Conservation (phyloP, 2,113 vertebrate genomes). For the Callionymus lyra region DNA sequence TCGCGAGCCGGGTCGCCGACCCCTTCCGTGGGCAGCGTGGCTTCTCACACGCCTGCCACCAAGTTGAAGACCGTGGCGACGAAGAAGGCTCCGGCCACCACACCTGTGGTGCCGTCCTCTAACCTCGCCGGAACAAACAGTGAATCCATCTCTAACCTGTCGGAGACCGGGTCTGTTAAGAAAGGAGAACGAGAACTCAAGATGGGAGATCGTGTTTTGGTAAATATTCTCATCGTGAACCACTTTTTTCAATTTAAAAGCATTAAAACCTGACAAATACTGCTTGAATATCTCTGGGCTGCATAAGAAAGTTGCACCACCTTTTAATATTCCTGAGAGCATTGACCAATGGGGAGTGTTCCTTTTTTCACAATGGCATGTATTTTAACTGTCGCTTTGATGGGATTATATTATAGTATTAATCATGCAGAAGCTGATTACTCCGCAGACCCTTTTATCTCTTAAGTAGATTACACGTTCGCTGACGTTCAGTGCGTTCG, state of each 20-base stretch:
- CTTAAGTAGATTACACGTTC: slow-evolving; percentile 14
- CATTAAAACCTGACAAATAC: too few species aligned
- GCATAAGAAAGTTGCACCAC: slow-evolving; percentile 16
- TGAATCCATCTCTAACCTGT: slow-evolving; percentile 91
- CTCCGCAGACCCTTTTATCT: slow-evolving; percentile 16
- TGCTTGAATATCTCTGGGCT: too few species aligned
- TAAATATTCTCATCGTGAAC: slow-evolving; percentile 50
- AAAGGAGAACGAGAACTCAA: slow-evolving; percentile 94
- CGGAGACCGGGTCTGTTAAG: slow-evolving; percentile 87
- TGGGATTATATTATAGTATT: slow-evolving; percentile 32
- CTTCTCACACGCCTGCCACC: slow-evolving; percentile 36
- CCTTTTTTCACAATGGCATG: slow-evolving; percentile 1
- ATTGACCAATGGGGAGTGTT: too few species aligned
- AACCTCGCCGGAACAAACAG: slow-evolving; percentile 83
- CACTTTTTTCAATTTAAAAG: too few species aligned
- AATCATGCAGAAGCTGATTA: slow-evolving; percentile 29
- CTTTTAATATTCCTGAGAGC: too few species aligned
- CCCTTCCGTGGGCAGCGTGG: slow-evolving; percentile 56
- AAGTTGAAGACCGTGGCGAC: slow-evolving; percentile 24
- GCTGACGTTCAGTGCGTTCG: slow-evolving; percentile 10
- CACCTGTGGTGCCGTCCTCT: slow-evolving; percentile 67
- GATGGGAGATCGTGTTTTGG: slow-evolving; percentile 90
- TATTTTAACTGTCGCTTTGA: slow-evolving; percentile 20
- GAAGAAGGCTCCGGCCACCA: slow-evolving; percentile 54
- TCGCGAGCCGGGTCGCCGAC: slow-evolving; percentile 80